Evolutionary conservation across 2,113 vertebrate species (phyloP).

Genomic region (Lepus europaeus): DNA sequence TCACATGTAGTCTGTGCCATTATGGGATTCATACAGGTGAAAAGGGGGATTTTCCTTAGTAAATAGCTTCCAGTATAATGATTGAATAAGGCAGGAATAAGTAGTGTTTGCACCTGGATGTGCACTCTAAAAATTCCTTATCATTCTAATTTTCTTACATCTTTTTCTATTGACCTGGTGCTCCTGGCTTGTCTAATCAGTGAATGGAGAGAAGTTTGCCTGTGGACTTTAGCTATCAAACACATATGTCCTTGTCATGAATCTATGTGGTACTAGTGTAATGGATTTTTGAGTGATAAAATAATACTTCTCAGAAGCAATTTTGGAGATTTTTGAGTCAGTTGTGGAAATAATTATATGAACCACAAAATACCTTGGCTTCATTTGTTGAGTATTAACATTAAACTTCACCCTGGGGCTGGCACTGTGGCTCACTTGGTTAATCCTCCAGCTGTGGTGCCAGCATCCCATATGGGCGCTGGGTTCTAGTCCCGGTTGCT

Average conservation of each 20-base stretch:
- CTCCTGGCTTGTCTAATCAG: neutral
- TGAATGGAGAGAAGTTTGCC: neutral
- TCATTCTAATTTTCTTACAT: neutral
- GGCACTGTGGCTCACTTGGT: no score
- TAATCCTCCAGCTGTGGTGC: no score
- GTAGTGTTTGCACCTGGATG: neutral
- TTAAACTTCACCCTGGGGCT: neutral
- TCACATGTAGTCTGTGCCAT: neutral
- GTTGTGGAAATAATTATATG: conserved; percentile 35
- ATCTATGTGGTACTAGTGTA: neutral
- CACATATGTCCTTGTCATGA: neutral
- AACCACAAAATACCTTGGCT: conserved; percentile 56
- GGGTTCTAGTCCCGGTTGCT: no score
- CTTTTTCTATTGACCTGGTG: neutral
- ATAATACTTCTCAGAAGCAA: conserved; percentile 2
- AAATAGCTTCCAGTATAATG: neutral
- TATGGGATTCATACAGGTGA: neutral
- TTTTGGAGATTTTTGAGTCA: conserved; percentile 37
- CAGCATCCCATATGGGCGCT: no score
- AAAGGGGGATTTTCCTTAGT: neutral
- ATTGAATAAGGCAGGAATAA: neutral
- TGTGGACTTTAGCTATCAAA: neutral
- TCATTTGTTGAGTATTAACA: conserved; percentile 37
- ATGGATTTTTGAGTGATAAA: conserved; percentile 59
- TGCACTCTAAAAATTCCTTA: neutral